These are phyloP conservation scores for Rhadina sibilatrix DNA, from an alignment of 2,113 vertebrate species.

Conservation along the genomic window DNA sequence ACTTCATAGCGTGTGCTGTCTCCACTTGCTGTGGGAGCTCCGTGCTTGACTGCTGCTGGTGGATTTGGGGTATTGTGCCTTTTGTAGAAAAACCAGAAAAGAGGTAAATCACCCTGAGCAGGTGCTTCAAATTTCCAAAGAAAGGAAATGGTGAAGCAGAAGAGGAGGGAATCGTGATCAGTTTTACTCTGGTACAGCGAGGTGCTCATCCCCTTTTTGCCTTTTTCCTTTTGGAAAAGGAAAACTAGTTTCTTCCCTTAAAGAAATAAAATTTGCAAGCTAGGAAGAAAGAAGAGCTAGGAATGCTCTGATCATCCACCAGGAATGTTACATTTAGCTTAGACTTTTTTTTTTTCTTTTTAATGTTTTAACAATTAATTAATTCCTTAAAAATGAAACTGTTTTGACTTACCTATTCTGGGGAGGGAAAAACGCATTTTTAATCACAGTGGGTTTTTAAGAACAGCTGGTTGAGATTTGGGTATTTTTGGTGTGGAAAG, in stretches of 20 bases:
- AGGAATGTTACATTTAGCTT: background rate
- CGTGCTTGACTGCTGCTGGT: background rate
- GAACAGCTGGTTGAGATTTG: background rate
- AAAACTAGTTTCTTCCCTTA: background rate
- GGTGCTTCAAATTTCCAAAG: background rate
- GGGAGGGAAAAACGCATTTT: background rate
- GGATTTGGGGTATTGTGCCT: background rate
- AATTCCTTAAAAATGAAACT: background rate
- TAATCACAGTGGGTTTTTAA: background rate
- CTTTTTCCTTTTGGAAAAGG: background rate
- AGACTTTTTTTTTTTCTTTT: background rate
- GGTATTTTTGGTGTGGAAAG: background rate
- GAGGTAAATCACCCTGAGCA: background rate
- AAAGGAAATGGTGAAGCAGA: background rate
- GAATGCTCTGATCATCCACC: background rate
- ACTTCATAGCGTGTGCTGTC: background rate
- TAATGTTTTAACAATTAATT: background rate
- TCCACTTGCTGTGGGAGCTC: background rate
- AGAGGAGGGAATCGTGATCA: background rate
- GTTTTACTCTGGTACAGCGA: background rate
- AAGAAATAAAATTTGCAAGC: background rate
- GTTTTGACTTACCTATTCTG: background rate
- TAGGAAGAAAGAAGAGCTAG: background rate
- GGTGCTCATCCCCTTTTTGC: background rate
- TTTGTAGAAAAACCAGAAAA: background rate